Conservation (phyloP, 2,797 vertebrate species). For the Poeciliopsis paucimaculata region DNA sequence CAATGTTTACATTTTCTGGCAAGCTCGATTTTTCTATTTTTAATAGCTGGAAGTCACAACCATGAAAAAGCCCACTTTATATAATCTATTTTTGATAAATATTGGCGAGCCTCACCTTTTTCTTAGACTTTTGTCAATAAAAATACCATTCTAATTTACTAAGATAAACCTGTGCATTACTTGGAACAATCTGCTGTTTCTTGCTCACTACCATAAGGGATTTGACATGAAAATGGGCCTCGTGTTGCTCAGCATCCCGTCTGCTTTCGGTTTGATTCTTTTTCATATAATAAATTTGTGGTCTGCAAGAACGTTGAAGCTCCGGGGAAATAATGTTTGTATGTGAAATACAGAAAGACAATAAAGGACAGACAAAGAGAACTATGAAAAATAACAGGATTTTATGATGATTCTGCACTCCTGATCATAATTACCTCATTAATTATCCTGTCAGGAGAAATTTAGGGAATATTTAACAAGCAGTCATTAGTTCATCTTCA, state of each 20-base stretch:
- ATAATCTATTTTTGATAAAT: neutral
- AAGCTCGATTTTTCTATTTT: neutral
- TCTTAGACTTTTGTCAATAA: neutral
- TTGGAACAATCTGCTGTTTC: neutral
- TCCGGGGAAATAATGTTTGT: slow-evolving; percentile 14
- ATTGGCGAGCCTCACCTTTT: neutral
- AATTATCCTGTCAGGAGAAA: slow-evolving; percentile 71
- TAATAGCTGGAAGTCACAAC: neutral
- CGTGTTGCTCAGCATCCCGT: neutral
- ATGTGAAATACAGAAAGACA: slow-evolving; percentile 18
- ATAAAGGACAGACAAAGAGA: slow-evolving; percentile 42
- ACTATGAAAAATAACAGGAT: slow-evolving; percentile 31
- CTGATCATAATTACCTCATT: slow-evolving; percentile 76
- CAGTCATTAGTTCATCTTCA: slow-evolving; percentile 77
- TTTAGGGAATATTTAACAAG: slow-evolving; percentile 73
- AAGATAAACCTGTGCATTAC: neutral
- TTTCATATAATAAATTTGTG: slow-evolving; percentile 1
- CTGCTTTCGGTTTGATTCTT: neutral
- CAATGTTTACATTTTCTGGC: neutral
- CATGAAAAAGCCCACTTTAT: neutral
- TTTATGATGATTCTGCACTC: slow-evolving; percentile 71
- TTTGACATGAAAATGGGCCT: neutral
- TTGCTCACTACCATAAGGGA: neutral
- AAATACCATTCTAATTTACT: neutral
- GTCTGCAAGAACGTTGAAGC: slow-evolving; percentile 1